Evolutionary conservation across 2,888 invertebrate species (phyloP).

Genomic region (Microplitis deprimator): DNA sequence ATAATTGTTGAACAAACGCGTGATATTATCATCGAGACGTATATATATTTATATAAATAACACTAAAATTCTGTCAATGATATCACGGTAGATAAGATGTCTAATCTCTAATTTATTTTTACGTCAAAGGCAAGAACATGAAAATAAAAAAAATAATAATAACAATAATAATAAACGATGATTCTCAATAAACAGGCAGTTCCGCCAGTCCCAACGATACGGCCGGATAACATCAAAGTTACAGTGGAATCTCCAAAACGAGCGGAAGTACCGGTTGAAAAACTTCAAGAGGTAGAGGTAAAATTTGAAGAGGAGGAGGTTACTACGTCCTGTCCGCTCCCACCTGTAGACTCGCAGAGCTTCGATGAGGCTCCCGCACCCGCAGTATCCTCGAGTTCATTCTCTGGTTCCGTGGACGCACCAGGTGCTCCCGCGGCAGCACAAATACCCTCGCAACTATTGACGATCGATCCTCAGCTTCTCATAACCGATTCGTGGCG

Average conservation of each 20-base stretch:
- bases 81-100: background rate
- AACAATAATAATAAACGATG: background rate
- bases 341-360: constrained; percentile 29
- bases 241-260: constrained; percentile 30
- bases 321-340: constrained; percentile 12
- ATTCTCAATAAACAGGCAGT: constrained; percentile 1
- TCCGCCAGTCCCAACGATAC: constrained; percentile 20
- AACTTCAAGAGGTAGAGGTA: background rate
- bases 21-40: background rate
- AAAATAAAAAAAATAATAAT: background rate
- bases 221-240: constrained; percentile 24
- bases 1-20: background rate
- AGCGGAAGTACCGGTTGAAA: constrained; percentile 32
- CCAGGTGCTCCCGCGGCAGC: constrained; percentile 48
- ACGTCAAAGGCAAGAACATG: background rate
- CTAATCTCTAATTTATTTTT: constrained; percentile 1
- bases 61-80: background rate
- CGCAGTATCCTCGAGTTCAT: constrained; percentile 28
- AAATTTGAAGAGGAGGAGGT: background rate
- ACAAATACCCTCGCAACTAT: too few species aligned
- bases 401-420: constrained; percentile 43
- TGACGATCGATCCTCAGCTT: constrained; percentile 54
- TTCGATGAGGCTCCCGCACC: constrained; percentile 15
- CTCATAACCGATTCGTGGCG: constrained; percentile 71
- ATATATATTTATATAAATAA: background rate